Evolutionary conservation across 2,113 vertebrate genomes (phyloP).

Genomic region (Mirounga angustirostris): DNA sequence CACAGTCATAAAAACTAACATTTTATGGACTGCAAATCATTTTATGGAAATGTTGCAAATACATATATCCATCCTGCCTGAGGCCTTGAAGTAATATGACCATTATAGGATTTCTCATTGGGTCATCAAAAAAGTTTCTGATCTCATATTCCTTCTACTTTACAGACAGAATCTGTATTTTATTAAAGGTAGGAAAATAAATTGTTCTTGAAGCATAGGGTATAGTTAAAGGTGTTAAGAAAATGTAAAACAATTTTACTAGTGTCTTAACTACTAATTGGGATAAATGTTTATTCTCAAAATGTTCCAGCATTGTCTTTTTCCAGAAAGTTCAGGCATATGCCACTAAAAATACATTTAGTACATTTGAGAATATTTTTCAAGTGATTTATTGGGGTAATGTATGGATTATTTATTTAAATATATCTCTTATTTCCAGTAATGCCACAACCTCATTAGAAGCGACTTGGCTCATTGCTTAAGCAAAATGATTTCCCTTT

Average conservation of each 20-base stretch:
- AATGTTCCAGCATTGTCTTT: conserved; percentile 72
- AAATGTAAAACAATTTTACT: conserved; percentile 77
- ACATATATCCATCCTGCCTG: conserved; percentile 37
- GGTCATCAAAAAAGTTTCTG: conserved; percentile 73
- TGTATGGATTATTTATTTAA: conserved; percentile 79
- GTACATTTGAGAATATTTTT: conserved; percentile 74
- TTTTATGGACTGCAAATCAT: conserved; percentile 75
- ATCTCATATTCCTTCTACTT: conserved; percentile 52
- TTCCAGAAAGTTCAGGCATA: conserved; percentile 72
- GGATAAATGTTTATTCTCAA: conserved; percentile 77
- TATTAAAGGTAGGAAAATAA: conserved; percentile 68
- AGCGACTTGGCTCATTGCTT: conserved; percentile 81
- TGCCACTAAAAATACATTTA: conserved; percentile 78
- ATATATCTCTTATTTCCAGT: conserved; percentile 81
- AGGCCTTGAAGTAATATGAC: conserved; percentile 72
- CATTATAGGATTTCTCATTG: conserved; percentile 76
- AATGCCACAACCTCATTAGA: conserved; percentile 79
- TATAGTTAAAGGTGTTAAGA: conserved; percentile 75
- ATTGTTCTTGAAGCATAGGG: conserved; percentile 63
- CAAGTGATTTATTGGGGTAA: conserved; percentile 78
- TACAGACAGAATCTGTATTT: conserved; percentile 67
- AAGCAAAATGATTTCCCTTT: conserved; percentile 77
- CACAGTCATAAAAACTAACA: conserved; percentile 68
- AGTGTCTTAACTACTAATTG: conserved; percentile 73
- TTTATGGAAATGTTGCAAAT: conserved; percentile 71